A percentile compares a stretch with the other conserved stretches of the same genome.
Evolutionary conservation across 2,888 invertebrate genomes (phyloP).

Genomic region (Plagiodera versicolora): DNA sequence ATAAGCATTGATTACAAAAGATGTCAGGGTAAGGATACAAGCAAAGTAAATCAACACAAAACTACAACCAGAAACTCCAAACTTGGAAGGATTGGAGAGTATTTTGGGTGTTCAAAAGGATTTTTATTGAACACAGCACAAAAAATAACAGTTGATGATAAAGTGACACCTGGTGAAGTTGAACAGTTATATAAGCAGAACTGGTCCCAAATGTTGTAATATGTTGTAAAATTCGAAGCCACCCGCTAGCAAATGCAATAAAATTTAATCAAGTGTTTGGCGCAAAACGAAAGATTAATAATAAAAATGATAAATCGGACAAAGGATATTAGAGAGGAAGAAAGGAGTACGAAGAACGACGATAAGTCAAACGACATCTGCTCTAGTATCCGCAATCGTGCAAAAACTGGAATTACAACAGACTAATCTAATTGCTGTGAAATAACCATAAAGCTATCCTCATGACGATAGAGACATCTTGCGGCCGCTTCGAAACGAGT

Average conservation of each 20-base stretch:
- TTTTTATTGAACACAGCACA: no score
- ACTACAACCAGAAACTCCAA: no score
- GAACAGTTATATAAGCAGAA: background rate
- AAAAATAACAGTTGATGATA: no score
- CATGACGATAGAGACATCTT: conserved; percentile 56
- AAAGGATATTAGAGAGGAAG: conserved; percentile 33
- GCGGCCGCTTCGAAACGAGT: conserved; percentile 52
- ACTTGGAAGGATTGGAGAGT: no score
- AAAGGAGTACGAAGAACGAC: conserved; percentile 35
- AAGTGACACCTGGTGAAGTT: no score
- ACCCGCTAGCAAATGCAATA: background rate
- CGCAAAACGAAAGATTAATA: conserved; percentile 30
- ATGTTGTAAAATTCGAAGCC: background rate
- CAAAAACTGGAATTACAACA: conserved; percentile 54
- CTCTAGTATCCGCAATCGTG: conserved; percentile 46
- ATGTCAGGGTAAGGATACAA: no score
- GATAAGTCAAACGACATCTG: conserved; percentile 55
- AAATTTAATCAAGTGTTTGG: background rate
- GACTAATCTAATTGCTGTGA: conserved; percentile 55
- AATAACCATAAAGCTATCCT: conserved; percentile 55
- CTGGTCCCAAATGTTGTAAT: background rate
- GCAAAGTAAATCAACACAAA: no score
- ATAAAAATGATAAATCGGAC: conserved; percentile 34
- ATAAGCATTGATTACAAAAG: no score
- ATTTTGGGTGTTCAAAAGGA: no score